Evolutionary conservation across 2,888 invertebrate genomes (phyloP).

Genomic region (Drosophila yooni): DNA sequence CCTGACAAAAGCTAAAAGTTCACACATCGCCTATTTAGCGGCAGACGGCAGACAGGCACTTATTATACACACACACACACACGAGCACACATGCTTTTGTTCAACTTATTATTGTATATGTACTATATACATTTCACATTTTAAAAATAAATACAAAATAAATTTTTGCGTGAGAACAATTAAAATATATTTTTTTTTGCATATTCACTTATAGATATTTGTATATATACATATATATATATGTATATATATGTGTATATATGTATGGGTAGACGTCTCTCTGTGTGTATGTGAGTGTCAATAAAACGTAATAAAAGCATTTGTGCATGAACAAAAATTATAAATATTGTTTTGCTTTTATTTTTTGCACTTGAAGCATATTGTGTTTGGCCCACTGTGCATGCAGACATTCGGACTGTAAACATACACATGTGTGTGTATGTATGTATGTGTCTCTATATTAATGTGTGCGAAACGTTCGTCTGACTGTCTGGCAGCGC

Average conservation of each 20-base stretch:
- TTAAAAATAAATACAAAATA: conserved; percentile 76
- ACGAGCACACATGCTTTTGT: conserved; percentile 52
- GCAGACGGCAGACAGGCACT: conserved; percentile 67
- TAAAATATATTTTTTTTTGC: conserved; percentile 39
- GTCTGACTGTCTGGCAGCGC: conserved; percentile 71
- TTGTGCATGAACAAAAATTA: conserved; percentile 26
- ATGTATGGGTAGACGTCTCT: conserved; percentile 11
- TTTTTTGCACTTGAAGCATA: conserved; percentile 65
- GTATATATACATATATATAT: neutral
- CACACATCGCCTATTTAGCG: conserved; percentile 67
- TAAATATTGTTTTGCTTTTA: conserved; percentile 10
- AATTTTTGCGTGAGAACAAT: conserved; percentile 72
- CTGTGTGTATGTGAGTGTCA: conserved; percentile 35
- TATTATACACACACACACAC: conserved; percentile 55
- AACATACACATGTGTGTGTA: conserved; percentile 9
- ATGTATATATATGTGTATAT: conserved; percentile 24
- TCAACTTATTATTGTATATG: conserved; percentile 29
- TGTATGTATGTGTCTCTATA: conserved; percentile 32
- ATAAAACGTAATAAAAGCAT: conserved; percentile 48
- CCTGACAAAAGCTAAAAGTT: conserved; percentile 77
- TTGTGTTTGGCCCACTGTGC: conserved; percentile 69
- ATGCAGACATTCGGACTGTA: conserved; percentile 30
- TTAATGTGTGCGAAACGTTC: conserved; percentile 48
- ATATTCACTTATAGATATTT: neutral
- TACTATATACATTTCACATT: conserved; percentile 56